phyloP scores from a whole-genome alignment of 2,797 vertebrate species.

The Lemur catta region DNA sequence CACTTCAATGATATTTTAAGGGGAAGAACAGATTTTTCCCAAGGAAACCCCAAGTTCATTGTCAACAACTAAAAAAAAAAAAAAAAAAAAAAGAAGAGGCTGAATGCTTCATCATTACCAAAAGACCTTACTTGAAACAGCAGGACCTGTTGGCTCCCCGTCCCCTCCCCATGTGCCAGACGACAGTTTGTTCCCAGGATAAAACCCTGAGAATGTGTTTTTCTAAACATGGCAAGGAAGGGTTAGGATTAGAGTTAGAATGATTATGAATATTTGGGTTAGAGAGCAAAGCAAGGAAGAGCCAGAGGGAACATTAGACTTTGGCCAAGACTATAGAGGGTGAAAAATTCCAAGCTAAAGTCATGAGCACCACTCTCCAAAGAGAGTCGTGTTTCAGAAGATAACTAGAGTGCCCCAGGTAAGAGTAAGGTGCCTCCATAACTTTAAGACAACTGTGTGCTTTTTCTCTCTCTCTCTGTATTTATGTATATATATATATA shows the following conservation, averaged over 20 bases:
- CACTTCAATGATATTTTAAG: background rate
- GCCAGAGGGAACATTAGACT: background rate
- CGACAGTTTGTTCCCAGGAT: background rate
- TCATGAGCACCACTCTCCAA: background rate
- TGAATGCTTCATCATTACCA: too few relatives aligned
- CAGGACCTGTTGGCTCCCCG: background rate
- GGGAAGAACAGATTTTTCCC: background rate
- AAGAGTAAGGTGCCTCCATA: background rate
- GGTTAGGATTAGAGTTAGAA: background rate
- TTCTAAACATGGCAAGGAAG: background rate
- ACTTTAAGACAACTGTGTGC: background rate
- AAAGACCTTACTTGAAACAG: background rate
- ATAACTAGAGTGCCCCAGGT: background rate
- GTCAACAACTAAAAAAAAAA: background rate
- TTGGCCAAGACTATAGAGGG: background rate
- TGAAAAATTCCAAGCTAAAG: background rate
- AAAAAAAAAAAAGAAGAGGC: background rate
- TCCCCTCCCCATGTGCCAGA: background rate
- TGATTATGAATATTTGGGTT: background rate
- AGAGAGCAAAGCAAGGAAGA: background rate
- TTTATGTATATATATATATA: too few relatives aligned
- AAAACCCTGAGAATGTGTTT: background rate
- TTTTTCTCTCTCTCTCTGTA: background rate
- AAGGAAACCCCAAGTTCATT: background rate
- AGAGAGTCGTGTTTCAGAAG: background rate